Base-by-base conservation (phyloP, 2,797 vertebrate genomes). In the Cyclopterus lumpus region DNA sequence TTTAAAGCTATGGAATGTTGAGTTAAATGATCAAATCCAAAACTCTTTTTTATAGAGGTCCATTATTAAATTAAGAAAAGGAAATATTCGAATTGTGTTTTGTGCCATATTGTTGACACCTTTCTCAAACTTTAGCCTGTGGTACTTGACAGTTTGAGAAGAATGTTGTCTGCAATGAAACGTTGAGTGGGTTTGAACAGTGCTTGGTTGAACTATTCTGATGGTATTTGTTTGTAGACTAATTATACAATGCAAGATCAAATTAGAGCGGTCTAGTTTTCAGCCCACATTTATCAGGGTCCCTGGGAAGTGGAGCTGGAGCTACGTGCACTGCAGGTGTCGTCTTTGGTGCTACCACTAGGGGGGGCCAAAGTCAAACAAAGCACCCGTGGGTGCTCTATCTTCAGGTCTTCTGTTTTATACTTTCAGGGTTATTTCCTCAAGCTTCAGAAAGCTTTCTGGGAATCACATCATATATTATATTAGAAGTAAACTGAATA, bases 61-160 rank as follows among this genome's bases (percentile, higher is more conserved):
- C 4, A 53, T 34, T 71, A 42, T 63, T 12, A 34, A 63, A 67
- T 53, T 48, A 64, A 75, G 75, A 78, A 71, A 14, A 7, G 0
- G 0, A 74, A 71, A 59, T 60, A 71, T 42, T 62, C 6, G 30
- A 14, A 2, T 8, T n/a, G 0, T 48, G 44, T 63, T 14, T 22
- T 0, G 1, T 78, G 11, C 49, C 18, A 78, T 3, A 22, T 49
- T 74, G 32, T 53, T 4, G 20, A 42, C 2, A 34, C 8, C 6
- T 40, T 49, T 32, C 0, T 12, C 15, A 40, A 11, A 61, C 28
- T 36, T 36, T 18, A 26, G 20, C 6, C 16, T 26, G 7, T 32
- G 6, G 34, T 36, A 36, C 34, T 9, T 9, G 8, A 9, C 2
- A 9, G 8, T 36, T 36, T 36, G 34, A 36, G 36, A 36, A 34